Evolutionary conservation across 2,888 invertebrate species (phyloP).

Genomic region (Pandemis heparana): DNA sequence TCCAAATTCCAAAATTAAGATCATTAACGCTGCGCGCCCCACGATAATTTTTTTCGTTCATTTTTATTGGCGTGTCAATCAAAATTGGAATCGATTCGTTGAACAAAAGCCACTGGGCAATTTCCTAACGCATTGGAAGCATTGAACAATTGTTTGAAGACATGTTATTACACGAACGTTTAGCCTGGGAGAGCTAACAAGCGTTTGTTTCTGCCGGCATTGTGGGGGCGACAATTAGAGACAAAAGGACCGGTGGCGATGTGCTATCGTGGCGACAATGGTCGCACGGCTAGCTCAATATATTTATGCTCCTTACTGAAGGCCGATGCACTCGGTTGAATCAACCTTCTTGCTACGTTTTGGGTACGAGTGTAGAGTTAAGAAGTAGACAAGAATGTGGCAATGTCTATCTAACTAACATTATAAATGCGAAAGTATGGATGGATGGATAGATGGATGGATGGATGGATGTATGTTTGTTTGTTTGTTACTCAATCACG

Average conservation of each 20-base stretch:
- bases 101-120: constrained; percentile 75
- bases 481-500: too few relatives aligned
- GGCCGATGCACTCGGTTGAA: constrained; percentile 79
- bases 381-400: constrained; percentile 19
- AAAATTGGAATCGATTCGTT: constrained; percentile 49
- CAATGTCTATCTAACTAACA: too few relatives aligned
- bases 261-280: constrained; percentile 70
- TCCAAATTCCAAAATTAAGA: constrained; percentile 79
- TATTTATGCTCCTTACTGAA: constrained; percentile 77
- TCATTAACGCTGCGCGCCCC: constrained; percentile 78
- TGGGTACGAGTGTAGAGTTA: constrained; percentile 51
- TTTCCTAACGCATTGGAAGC: constrained; percentile 80
- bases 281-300: constrained; percentile 67
- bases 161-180: constrained; percentile 80
- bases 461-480: too few relatives aligned
- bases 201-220: constrained; percentile 77
- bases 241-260: constrained; percentile 72
- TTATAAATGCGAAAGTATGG: too few relatives aligned
- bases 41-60: constrained; percentile 62
- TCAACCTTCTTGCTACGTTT: constrained; percentile 67
- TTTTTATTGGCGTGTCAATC: constrained; percentile 63
- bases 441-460: too few relatives aligned
- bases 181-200: constrained; percentile 74
- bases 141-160: constrained; percentile 79
- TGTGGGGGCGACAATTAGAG: constrained; percentile 50